These are phyloP conservation scores for Hydrochoerus hydrochaeris DNA, from an alignment of 2,113 vertebrate species.

Conservation along the genomic window DNA sequence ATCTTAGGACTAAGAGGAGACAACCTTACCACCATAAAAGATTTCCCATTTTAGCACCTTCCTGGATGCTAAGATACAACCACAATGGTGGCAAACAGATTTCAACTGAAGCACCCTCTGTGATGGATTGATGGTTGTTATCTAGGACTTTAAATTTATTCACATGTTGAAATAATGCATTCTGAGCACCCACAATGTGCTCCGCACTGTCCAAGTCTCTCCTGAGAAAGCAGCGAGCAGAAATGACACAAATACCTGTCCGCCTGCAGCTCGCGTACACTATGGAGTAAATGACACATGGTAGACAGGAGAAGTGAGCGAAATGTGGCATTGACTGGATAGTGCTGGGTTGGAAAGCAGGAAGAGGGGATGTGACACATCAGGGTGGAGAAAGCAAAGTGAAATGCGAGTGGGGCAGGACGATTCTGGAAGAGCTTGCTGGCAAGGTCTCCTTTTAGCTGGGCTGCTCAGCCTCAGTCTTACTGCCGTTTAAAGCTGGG, in stretches of 20 bases:
- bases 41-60: not conserved
- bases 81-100: not conserved
- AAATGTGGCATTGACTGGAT: not conserved
- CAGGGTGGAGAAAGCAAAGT: too few species aligned
- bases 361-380: not conserved
- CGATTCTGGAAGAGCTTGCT: not conserved
- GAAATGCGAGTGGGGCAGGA: not conserved
- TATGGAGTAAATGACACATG: not conserved
- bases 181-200: not conserved
- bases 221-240: not conserved
- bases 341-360: not conserved
- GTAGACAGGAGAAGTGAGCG: not conserved
- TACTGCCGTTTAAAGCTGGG: too few species aligned
- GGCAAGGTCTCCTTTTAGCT: not conserved
- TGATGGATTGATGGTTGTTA: not conserved
- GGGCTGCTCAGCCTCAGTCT: not conserved
- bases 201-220: not conserved
- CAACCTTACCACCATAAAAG: not conserved
- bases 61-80: not conserved
- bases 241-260: not conserved
- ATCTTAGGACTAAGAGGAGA: not conserved
- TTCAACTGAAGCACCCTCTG: not conserved
- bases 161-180: fast-evolving
- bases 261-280: not conserved
- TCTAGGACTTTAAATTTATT: not conserved